A percentile compares a stretch with the other conserved stretches of the same genome.
Conservation (phyloP, 2,888 invertebrate genomes). For the Clivina fossor region DNA sequence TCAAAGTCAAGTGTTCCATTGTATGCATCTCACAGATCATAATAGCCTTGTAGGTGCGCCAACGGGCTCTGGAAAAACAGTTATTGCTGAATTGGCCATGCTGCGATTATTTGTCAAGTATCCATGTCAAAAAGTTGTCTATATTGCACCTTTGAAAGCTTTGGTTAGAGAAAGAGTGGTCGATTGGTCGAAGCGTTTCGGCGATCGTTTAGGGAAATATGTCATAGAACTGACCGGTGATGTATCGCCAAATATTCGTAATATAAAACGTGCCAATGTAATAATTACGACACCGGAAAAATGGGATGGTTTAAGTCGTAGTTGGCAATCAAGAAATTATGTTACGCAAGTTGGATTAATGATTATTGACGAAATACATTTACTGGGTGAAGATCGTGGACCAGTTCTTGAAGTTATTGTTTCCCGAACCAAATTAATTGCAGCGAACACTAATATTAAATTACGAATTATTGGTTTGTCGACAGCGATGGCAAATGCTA, state of each 20-base stretch:
- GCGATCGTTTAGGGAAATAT: constrained; percentile 70
- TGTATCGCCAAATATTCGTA: constrained; percentile 81
- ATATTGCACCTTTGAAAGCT: constrained; percentile 98
- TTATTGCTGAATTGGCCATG: constrained; percentile 97
- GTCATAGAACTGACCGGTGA: constrained; percentile 97
- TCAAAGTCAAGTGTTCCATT: constrained; percentile 97
- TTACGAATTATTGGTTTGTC: constrained; percentile 93
- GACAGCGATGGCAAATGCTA: constrained; percentile 96
- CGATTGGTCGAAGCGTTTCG: constrained; percentile 88
- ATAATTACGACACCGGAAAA: constrained; percentile 99
- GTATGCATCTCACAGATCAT: constrained; percentile 90
- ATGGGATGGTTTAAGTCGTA: constrained; percentile 98
- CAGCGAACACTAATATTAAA: constrained; percentile 79
- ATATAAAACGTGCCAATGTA: constrained; percentile 82
- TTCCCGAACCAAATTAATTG: constrained; percentile 94
- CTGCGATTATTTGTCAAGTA: constrained; percentile 84
- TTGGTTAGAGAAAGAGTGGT: constrained; percentile 93
- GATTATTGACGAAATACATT: constrained; percentile 97
- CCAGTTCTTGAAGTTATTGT: constrained; percentile 96
- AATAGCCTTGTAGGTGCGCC: constrained; percentile 95
- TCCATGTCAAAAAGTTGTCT: constrained; percentile 85
- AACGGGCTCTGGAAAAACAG: constrained; percentile 96
- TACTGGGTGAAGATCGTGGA: constrained; percentile 88
- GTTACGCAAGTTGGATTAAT: constrained; percentile 89
- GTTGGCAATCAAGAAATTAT: constrained; percentile 96